These are phyloP conservation scores for Himalopsyche tibetana DNA, from an alignment of 2,888 invertebrate genomes.

Conservation along the genomic window DNA sequence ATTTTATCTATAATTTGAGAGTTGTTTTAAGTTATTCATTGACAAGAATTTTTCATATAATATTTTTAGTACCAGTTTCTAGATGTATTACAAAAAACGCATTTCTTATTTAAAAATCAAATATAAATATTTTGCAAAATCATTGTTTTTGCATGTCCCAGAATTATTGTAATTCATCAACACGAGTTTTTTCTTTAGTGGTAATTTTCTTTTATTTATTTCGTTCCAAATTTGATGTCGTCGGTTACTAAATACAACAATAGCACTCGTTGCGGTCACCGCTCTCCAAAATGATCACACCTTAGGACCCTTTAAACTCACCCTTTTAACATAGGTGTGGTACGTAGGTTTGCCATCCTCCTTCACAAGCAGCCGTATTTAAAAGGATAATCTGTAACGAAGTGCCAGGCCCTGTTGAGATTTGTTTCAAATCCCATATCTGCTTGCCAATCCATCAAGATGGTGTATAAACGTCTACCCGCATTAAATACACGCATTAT, in stretches of 20 bases:
- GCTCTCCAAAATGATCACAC: background rate
- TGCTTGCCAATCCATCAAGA: conserved; percentile 65
- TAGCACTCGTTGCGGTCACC: conserved; percentile 3
- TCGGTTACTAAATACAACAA: background rate
- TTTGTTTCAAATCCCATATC: conserved; percentile 65
- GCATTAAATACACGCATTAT: background rate
- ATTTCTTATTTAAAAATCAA: too few species aligned
- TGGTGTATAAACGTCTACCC: conserved; percentile 32
- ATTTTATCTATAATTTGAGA: too few species aligned
- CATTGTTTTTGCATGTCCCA: too few species aligned
- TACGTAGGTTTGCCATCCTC: background rate
- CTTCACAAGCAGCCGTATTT: conserved; percentile 46
- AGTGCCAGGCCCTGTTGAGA: conserved; percentile 66
- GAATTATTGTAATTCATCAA: too few species aligned
- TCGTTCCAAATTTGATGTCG: too few species aligned
- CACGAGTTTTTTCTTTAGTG: too few species aligned
- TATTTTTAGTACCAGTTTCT: too few species aligned
- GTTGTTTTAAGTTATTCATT: too few species aligned
- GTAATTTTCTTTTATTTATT: too few species aligned
- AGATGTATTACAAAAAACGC: too few species aligned
- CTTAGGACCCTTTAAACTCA: conserved; percentile 28
- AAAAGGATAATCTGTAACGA: conserved; percentile 65
- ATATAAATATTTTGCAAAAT: too few species aligned
- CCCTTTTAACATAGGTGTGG: background rate
- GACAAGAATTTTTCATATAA: too few species aligned